Conservation (phyloP, 2,888 invertebrate genomes). For the Adineta ricciae region DNA sequence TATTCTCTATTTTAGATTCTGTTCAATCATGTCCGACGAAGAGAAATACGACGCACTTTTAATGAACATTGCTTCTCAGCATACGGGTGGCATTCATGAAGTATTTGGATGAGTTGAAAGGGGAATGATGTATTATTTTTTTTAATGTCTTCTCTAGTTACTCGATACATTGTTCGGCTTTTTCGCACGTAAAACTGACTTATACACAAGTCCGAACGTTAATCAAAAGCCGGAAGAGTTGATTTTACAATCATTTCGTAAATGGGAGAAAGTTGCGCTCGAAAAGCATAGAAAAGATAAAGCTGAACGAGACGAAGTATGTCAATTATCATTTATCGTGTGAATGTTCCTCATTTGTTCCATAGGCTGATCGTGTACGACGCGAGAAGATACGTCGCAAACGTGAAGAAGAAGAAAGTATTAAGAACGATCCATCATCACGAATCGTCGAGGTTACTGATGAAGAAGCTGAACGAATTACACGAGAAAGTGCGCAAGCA, state of each 20-base stretch:
- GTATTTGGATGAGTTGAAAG: slow-evolving; percentile 46
- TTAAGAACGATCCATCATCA: slow-evolving; percentile 44
- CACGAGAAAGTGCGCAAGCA: slow-evolving; percentile 18
- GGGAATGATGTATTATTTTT: background rate
- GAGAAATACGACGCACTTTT: slow-evolving; percentile 78
- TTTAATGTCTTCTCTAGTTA: slow-evolving; percentile 25
- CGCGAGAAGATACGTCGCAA: slow-evolving; percentile 62
- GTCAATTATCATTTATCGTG: too few relatives aligned
- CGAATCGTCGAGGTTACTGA: slow-evolving; percentile 71
- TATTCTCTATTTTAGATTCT: background rate
- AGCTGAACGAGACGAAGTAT: slow-evolving; percentile 51
- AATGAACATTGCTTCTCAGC: slow-evolving; percentile 83
- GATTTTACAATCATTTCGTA: slow-evolving; percentile 27
- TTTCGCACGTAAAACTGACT: slow-evolving; percentile 87
- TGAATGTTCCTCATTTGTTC: too few relatives aligned
- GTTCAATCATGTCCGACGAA: slow-evolving; percentile 38
- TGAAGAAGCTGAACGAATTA: slow-evolving; percentile 67
- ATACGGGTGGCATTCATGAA: slow-evolving; percentile 80
- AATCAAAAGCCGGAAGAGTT: slow-evolving; percentile 48
- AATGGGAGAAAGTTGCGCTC: slow-evolving; percentile 58
- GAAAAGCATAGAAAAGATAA: slow-evolving; percentile 67
- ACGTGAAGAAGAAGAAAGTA: slow-evolving; percentile 57
- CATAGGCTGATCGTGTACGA: slow-evolving; percentile 40
- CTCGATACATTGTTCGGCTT: slow-evolving; percentile 85
- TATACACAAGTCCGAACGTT: slow-evolving; percentile 68